Conservation (phyloP, 2,888 invertebrate genomes). For the Megastigmus dorsalis region DNA sequence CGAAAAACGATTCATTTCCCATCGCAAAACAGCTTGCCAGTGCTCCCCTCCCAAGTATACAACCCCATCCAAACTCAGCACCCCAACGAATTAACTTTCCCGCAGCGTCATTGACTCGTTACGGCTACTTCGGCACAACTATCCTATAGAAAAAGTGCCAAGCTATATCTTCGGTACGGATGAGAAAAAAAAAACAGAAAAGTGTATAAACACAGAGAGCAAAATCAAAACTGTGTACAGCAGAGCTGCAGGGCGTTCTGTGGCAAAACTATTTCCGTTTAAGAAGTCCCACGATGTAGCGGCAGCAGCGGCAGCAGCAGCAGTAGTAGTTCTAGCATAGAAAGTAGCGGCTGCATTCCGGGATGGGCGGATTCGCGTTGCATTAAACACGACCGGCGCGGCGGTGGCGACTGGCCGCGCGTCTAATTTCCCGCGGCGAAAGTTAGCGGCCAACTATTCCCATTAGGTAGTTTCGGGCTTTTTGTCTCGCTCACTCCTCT, state of each 20-base stretch:
- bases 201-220: no score
- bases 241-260: not conserved
- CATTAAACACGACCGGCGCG: conserved; percentile 55
- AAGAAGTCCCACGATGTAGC: conserved; percentile 8
- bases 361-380: conserved; percentile 56
- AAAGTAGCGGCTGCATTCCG: conserved; percentile 40
- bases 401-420: conserved; percentile 33
- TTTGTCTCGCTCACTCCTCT: conserved; percentile 51
- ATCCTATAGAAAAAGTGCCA: no score
- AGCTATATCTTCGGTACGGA: no score
- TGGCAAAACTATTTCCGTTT: conserved; percentile 43
- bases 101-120: no score
- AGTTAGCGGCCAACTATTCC: conserved; percentile 65
- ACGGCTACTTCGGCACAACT: no score
- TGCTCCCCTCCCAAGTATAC: no score
- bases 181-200: no score
- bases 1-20: no score
- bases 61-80: no score
- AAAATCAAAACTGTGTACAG: no score
- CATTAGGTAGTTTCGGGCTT: conserved; percentile 67
- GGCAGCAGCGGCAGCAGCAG: not conserved
- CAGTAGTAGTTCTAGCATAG: not conserved
- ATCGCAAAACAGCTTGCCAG: no score
- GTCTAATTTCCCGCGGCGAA: conserved; percentile 62
- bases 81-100: no score